A percentile compares a stretch with the other conserved stretches of the same genome.
These are phyloP conservation scores for Tenebrosternarchus preto DNA, from an alignment of 2,113 vertebrate species.

Conservation along the genomic window DNA sequence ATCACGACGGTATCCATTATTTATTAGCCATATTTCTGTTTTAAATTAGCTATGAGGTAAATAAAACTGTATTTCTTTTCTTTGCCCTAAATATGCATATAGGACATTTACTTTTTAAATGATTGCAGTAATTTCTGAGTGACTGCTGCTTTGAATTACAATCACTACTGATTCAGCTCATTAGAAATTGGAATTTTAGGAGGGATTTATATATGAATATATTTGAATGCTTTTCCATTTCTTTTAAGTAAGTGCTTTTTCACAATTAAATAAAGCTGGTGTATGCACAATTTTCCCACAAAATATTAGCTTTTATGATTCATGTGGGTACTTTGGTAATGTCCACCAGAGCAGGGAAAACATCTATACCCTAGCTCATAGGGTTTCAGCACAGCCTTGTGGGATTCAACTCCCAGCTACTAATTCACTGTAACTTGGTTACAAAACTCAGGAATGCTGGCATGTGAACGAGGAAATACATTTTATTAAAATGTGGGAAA, in stretches of 20 bases:
- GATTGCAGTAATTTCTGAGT: constrained; percentile 74
- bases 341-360: constrained; percentile 1
- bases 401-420: no score
- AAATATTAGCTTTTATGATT: background rate
- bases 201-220: constrained; percentile 72
- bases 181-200: constrained; percentile 72
- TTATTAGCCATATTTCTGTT: constrained; percentile 77
- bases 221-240: constrained; percentile 60
- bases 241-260: constrained; percentile 43
- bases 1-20: constrained; percentile 79
- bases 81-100: constrained; percentile 75
- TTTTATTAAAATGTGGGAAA: no score
- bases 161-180: constrained; percentile 75
- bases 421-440: no score
- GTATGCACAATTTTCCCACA: background rate
- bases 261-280: constrained; percentile 13
- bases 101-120: constrained; percentile 76
- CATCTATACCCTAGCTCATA: no score
- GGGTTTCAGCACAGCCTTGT: no score
- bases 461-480: no score
- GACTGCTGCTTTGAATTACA: constrained; percentile 70
- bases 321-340: background rate
- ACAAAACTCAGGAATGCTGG: no score
- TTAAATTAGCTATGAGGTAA: constrained; percentile 74
- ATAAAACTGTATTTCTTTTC: constrained; percentile 70